These are phyloP conservation scores for Sebastes fasciatus DNA, from an alignment of 2,113 vertebrate genomes.

Conservation along the genomic window DNA sequence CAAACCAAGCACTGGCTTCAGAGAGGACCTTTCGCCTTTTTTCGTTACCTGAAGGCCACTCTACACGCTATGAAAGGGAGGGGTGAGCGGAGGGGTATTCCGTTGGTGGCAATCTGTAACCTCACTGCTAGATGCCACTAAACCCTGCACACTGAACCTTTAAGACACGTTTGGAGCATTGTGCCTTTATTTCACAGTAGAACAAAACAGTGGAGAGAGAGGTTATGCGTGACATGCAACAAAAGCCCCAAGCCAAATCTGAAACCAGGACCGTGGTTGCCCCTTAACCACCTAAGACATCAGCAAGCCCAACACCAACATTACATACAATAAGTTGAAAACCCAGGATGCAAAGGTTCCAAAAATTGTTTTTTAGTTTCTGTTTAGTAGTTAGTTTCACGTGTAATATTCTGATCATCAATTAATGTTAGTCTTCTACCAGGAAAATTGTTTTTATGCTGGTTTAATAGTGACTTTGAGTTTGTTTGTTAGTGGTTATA, in stretches of 20 bases:
- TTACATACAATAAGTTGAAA: not conserved
- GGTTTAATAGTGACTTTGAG: not conserved
- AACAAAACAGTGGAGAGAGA: conserved; percentile 7
- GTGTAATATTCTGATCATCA: not conserved
- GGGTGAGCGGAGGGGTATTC: not conserved
- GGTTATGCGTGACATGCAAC: conserved; percentile 37
- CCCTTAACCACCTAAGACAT: conserved; percentile 20
- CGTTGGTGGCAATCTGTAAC: not conserved
- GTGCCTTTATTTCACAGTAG: not conserved
- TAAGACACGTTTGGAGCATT: not conserved
- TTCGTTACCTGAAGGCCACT: not conserved
- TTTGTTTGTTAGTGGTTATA: conserved; percentile 1
- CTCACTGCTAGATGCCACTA: not conserved
- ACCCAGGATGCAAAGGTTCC: conserved; percentile 4
- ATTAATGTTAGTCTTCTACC: not conserved
- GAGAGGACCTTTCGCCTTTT: no score
- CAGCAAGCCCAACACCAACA: conserved; percentile 52
- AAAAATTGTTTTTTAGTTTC: not conserved
- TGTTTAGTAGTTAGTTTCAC: not conserved
- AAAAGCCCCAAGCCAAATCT: conserved; percentile 11
- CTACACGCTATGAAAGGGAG: not conserved
- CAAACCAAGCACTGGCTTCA: not conserved
- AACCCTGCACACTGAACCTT: not conserved
- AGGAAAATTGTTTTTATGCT: not conserved
- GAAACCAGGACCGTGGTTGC: conserved; percentile 21